Evolutionary conservation across 2,888 invertebrate genomes (phyloP).

Genomic region (Tachina fera): DNA sequence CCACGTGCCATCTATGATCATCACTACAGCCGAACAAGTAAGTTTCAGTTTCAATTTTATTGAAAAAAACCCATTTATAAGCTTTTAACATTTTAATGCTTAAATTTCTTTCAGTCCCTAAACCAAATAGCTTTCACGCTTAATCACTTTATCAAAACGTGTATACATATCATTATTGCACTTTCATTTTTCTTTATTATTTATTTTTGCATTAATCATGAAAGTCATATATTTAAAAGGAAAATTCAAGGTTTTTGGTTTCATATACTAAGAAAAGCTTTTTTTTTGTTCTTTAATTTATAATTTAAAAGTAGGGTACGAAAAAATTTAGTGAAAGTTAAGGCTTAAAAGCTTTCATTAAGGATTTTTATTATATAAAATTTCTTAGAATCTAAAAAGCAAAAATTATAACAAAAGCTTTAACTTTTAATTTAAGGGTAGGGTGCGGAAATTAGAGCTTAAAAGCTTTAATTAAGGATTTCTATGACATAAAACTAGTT

Average conservation of each 20-base stretch:
- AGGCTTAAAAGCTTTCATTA: no score
- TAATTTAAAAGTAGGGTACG: no score
- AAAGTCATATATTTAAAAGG: background rate
- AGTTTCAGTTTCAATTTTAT: slow-evolving; percentile 83
- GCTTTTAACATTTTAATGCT: slow-evolving; percentile 26
- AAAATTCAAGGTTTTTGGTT: background rate
- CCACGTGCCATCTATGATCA: slow-evolving; percentile 94
- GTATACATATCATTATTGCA: background rate
- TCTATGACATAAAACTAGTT: no score
- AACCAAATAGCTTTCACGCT: slow-evolving; percentile 19
- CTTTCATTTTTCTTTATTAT: background rate
- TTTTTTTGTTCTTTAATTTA: background rate
- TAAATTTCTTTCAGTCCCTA: slow-evolving; percentile 28
- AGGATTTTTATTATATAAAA: no score
- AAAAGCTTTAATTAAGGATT: no score
- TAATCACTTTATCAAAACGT: background rate
- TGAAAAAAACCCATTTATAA: background rate
- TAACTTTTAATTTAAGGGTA: background rate
- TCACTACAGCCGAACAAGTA: slow-evolving; percentile 94
- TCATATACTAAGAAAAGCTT: background rate
- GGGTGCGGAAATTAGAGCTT: no score
- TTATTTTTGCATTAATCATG: slow-evolving; percentile 16
- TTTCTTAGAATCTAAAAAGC: no score
- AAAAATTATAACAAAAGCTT: no score
- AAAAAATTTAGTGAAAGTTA: no score